phyloP scores from a whole-genome alignment of 1,140 invertebrate species.

The Magallana gigas region DNA sequence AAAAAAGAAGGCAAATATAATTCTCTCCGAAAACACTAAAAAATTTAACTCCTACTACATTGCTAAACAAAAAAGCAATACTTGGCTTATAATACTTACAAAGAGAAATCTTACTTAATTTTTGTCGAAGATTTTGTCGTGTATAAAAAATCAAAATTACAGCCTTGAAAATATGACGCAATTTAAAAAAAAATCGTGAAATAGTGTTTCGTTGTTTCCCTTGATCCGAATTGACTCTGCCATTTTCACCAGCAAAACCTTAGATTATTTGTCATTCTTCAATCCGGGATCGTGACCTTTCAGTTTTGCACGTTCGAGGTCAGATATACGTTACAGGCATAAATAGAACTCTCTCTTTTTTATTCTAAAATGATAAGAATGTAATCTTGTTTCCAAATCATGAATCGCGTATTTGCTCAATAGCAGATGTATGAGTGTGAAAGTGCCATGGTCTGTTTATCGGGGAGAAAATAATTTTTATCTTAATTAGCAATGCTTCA shows the following conservation, averaged over 20 bases:
- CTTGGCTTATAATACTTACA: too few relatives aligned
- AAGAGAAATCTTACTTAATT: too few relatives aligned
- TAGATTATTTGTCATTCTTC: constrained; percentile 21
- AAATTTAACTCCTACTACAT: too few relatives aligned
- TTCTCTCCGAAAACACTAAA: too few relatives aligned
- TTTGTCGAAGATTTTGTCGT: too few relatives aligned
- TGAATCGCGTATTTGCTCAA: background rate
- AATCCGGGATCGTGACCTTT: background rate
- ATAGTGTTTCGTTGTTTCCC: background rate
- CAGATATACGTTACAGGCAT: constrained; percentile 28
- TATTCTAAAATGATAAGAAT: background rate
- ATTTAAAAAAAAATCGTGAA: constrained; percentile 28
- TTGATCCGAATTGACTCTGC: background rate
- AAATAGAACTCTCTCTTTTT: constrained; percentile 16
- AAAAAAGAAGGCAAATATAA: too few relatives aligned
- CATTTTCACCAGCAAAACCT: constrained; percentile 11
- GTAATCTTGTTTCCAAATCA: constrained; percentile 24
- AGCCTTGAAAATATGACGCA: background rate
- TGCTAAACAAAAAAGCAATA: too few relatives aligned
- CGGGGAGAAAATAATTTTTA: constrained; percentile 27
- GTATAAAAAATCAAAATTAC: background rate
- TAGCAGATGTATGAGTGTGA: constrained; percentile 9
- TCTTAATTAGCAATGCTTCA: constrained; percentile 36
- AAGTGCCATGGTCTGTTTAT: constrained; percentile 23
- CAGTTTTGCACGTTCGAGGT: constrained; percentile 22